A percentile compares a stretch with the other conserved stretches of the same genome.
These are phyloP conservation scores for Aphaenogaster floridana DNA, from an alignment of 1,140 invertebrate genomes.

Conservation along the genomic window DNA sequence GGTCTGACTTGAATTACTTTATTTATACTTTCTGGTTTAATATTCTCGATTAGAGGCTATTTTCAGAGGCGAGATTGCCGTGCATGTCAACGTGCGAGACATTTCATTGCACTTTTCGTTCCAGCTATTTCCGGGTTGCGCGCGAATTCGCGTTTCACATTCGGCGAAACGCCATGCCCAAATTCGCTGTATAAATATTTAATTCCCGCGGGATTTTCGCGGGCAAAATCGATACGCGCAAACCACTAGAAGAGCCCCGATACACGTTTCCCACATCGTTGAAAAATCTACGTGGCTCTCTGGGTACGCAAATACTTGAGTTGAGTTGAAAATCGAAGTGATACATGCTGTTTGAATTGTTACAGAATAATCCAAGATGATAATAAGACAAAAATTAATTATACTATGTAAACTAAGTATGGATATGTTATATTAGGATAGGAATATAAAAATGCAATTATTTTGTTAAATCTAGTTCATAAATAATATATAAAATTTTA, in stretches of 20 bases:
- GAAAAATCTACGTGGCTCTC: conserved; percentile 52
- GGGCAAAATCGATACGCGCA: conserved; percentile 56
- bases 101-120: conserved; percentile 63
- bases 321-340: conserved; percentile 47
- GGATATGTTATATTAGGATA: background rate
- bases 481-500: conserved; percentile 8
- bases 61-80: conserved; percentile 37
- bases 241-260: conserved; percentile 23
- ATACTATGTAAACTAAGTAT: background rate
- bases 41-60: conserved; percentile 47
- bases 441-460: background rate
- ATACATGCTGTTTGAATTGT: conserved; percentile 39
- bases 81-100: conserved; percentile 47
- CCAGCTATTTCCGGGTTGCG: conserved; percentile 37
- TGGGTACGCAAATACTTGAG: conserved; percentile 55
- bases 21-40: conserved; percentile 10
- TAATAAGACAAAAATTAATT: conserved; percentile 17
- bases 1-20: background rate
- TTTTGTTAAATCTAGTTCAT: background rate
- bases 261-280: conserved; percentile 44
- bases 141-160: conserved; percentile 48
- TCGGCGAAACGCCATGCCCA: conserved; percentile 27
- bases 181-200: conserved; percentile 72
- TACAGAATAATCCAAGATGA: conserved; percentile 24
- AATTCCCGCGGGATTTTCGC: conserved; percentile 61